phyloP scores from a whole-genome alignment of 2,888 invertebrate genomes.

The Epirrhoe alternata region DNA sequence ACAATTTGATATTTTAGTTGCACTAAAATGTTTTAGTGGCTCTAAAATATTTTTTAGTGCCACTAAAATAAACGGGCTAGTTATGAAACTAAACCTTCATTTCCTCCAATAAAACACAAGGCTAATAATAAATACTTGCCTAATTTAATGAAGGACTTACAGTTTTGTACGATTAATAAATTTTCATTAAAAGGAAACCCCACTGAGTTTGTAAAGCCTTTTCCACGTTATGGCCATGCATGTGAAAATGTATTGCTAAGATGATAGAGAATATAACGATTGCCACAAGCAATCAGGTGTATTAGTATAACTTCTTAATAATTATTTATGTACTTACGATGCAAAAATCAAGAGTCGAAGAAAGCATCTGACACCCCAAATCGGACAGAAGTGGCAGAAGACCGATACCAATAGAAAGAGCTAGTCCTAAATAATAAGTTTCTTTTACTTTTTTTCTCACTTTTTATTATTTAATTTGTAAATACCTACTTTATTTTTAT shows the following conservation, averaged over 20 bases:
- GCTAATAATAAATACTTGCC: conserved; percentile 20
- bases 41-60: not conserved
- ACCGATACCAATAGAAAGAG: too few relatives aligned
- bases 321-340: too few relatives aligned
- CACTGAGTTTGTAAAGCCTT: conserved; percentile 17
- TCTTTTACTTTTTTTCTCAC: too few relatives aligned
- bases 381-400: too few relatives aligned
- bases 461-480: too few relatives aligned
- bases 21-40: not conserved
- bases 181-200: conserved; percentile 39
- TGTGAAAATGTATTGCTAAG: not conserved
- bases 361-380: too few relatives aligned
- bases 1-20: not conserved
- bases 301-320: too few relatives aligned
- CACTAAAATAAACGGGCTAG: not conserved
- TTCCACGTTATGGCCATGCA: not conserved
- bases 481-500: too few relatives aligned
- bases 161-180: conserved; percentile 32
- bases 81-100: conserved; percentile 19
- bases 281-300: too few relatives aligned
- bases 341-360: too few relatives aligned
- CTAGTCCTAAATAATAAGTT: too few relatives aligned
- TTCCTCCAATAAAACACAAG: conserved; percentile 20
- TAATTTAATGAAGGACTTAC: conserved; percentile 22
- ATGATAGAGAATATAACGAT: too few relatives aligned